Evolutionary conservation across 2,113 vertebrate species (phyloP).

Genomic region (Miniopterus natalensis): DNA sequence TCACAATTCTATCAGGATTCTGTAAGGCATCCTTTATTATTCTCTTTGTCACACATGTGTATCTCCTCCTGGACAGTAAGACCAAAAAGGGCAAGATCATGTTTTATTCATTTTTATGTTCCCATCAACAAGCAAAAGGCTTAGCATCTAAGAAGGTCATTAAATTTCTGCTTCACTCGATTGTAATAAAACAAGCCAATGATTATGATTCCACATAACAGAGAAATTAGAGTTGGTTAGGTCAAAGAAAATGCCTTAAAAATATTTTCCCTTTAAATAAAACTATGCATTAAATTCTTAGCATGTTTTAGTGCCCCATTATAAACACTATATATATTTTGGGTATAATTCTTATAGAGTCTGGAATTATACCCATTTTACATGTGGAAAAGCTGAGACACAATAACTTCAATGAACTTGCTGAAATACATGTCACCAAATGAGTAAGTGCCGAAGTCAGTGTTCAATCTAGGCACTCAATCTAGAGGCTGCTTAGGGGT

Average conservation of each 20-base stretch:
- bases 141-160: slow-evolving; percentile 41
- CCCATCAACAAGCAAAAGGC: neutral
- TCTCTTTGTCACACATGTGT: neutral
- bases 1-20: neutral
- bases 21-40: neutral
- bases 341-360: neutral
- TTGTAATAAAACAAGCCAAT: neutral
- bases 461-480: neutral
- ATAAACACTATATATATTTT: neutral
- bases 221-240: neutral
- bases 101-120: slow-evolving; percentile 43
- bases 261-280: neutral
- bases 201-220: neutral
- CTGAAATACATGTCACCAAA: neutral
- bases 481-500: neutral
- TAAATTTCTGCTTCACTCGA: slow-evolving; percentile 48
- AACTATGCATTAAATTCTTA: neutral
- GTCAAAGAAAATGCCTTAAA: neutral
- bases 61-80: slow-evolving; percentile 4
- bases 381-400: neutral
- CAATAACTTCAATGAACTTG: neutral
- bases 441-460: neutral
- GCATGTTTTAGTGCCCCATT: neutral
- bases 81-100: neutral
- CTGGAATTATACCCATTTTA: neutral